Evolutionary conservation across 2,888 invertebrate genomes (phyloP).

Genomic region (Pantelozetes paolii): DNA sequence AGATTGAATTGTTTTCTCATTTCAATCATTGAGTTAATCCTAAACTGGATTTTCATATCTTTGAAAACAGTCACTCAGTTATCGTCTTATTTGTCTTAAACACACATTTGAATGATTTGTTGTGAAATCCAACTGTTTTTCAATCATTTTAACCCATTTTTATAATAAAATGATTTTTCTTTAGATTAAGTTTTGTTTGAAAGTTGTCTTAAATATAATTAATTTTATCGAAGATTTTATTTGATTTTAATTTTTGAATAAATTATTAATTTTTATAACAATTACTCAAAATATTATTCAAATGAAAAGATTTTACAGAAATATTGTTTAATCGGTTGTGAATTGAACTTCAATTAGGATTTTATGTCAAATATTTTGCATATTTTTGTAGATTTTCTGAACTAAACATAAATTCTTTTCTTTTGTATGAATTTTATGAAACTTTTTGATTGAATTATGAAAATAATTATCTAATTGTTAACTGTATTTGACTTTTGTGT

Average conservation of each 20-base stretch:
- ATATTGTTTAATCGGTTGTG: neutral
- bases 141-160: conserved; percentile 10
- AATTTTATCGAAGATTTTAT: neutral
- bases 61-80: neutral
- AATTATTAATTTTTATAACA: no score
- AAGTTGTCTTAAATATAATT: neutral
- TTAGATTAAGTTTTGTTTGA: conserved; percentile 12
- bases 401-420: neutral
- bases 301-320: neutral
- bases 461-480: neutral
- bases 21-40: conserved; percentile 1
- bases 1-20: conserved; percentile 23
- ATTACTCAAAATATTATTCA: neutral
- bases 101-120: no score
- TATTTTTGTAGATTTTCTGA: neutral
- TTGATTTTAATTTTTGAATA: neutral
- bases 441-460: neutral
- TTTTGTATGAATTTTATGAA: no score
- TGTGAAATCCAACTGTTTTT: neutral
- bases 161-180: neutral
- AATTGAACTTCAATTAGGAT: neutral
- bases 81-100: neutral
- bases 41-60: neutral
- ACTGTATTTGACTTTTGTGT: neutral
- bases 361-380: conserved; percentile 2